These are phyloP conservation scores for Melanotaenia maccullochi DNA, from an alignment of 2,797 vertebrate genomes.

Conservation along the genomic window DNA sequence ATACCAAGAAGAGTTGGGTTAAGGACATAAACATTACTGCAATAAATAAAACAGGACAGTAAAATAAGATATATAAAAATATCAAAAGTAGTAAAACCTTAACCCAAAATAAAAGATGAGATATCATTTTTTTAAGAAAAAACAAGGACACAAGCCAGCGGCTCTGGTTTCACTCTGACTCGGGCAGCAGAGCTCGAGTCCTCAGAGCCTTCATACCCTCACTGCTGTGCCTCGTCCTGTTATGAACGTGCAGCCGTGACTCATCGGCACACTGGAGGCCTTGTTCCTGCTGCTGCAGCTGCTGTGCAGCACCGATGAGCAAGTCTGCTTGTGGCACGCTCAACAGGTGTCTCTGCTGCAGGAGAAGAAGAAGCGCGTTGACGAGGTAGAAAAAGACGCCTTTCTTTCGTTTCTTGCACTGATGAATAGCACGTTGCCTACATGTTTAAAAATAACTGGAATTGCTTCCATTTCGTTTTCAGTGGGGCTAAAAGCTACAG, in stretches of 20 bases:
- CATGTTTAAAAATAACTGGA: too few species aligned
- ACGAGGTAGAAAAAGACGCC: too few species aligned
- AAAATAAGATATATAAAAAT: too few species aligned
- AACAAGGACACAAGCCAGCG: too few species aligned
- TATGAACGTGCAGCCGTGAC: constrained; percentile 46
- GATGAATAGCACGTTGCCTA: too few species aligned
- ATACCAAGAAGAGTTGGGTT: too few species aligned
- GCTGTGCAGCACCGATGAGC: constrained; percentile 49
- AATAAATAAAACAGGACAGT: too few species aligned
- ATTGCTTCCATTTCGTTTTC: not conserved
- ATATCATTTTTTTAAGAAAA: constrained; percentile 6
- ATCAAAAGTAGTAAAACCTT: too few species aligned
- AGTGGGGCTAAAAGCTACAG: not conserved
- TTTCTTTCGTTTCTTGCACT: not conserved
- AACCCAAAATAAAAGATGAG: too few species aligned
- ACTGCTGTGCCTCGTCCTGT: constrained; percentile 28
- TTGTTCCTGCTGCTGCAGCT: constrained; percentile 73
- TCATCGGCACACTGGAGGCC: constrained; percentile 54
- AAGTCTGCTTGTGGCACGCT: constrained; percentile 47
- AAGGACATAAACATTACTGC: too few species aligned
- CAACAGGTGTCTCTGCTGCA: constrained; percentile 55
- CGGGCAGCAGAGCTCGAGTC: constrained; percentile 1
- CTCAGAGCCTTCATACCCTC: too few species aligned
- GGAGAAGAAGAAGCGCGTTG: too few species aligned
- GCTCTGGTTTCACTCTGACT: constrained; percentile 7